Percentiles rank a stretch among this genome's conserved stretches.
These are phyloP conservation scores for Lacerta bilineata DNA, from an alignment of 2,797 vertebrate species.

Conservation along the genomic window DNA sequence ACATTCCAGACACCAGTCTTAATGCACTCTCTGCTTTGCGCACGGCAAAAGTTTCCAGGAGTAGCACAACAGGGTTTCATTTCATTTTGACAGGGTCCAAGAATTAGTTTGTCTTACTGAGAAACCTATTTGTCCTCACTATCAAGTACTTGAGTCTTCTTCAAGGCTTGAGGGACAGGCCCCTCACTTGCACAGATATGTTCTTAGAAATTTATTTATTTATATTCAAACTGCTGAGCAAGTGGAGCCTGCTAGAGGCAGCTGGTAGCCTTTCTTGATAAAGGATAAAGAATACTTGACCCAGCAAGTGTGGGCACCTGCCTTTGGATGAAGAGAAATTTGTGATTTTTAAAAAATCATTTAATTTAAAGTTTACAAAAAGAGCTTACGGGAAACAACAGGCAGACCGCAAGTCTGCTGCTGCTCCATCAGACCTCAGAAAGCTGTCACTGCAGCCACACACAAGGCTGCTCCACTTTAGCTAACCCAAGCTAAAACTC, in stretches of 20 bases:
- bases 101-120: no score
- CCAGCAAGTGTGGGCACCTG: no score
- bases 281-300: neutral
- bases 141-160: no score
- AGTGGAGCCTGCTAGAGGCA: neutral
- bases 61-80: neutral
- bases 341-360: neutral
- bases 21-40: no score
- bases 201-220: neutral
- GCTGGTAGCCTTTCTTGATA: neutral
- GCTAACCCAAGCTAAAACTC: neutral
- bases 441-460: neutral
- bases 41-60: no score
- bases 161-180: no score
- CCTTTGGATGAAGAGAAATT: neutral
- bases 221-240: neutral
- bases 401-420: neutral
- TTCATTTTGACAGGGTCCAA: neutral
- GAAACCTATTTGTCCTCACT: no score
- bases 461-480: neutral
- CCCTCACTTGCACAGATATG: neutral
- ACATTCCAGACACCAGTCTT: no score
- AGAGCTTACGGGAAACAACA: neutral
- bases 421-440: neutral
- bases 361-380: neutral